Evolutionary conservation across 2,113 vertebrate species (phyloP).

Genomic region (Otolemur garnettii): DNA sequence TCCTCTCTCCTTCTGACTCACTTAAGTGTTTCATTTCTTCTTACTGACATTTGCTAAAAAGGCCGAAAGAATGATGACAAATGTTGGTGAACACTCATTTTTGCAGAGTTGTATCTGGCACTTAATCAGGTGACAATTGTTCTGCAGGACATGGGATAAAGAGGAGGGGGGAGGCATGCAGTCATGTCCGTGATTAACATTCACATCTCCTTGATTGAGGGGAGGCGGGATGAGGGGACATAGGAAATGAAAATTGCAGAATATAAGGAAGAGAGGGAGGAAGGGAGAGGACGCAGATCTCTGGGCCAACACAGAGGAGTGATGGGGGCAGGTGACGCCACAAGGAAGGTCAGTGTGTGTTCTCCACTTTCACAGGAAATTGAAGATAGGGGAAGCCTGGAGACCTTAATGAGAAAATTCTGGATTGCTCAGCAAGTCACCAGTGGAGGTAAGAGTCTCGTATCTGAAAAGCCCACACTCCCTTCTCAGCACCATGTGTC

Average conservation of each 20-base stretch:
- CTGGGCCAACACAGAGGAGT: not conserved
- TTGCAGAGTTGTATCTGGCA: not conserved
- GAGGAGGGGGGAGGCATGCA: not conserved
- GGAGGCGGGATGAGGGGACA: not conserved
- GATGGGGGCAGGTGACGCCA: not conserved
- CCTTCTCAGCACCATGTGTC: not conserved
- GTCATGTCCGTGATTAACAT: not conserved
- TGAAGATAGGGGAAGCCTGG: not conserved
- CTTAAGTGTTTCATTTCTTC: not conserved
- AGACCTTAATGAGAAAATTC: not conserved
- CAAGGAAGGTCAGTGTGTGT: not conserved
- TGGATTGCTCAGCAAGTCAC: not conserved
- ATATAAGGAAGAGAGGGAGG: not conserved
- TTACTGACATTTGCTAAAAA: slow-evolving; percentile 33
- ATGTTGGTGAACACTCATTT: not conserved
- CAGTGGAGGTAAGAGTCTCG: not conserved
- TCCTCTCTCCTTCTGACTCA: not conserved
- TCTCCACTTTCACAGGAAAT: not conserved
- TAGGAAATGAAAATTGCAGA: not conserved
- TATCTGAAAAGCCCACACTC: not conserved
- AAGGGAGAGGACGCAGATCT: not conserved
- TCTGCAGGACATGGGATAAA: not conserved
- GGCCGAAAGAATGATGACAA: not conserved
- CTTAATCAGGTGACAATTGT: not conserved
- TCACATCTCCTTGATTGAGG: not conserved